Evolutionary conservation across 2,113 vertebrate species (phyloP).

Genomic region (Chroicocephalus ridibundus): DNA sequence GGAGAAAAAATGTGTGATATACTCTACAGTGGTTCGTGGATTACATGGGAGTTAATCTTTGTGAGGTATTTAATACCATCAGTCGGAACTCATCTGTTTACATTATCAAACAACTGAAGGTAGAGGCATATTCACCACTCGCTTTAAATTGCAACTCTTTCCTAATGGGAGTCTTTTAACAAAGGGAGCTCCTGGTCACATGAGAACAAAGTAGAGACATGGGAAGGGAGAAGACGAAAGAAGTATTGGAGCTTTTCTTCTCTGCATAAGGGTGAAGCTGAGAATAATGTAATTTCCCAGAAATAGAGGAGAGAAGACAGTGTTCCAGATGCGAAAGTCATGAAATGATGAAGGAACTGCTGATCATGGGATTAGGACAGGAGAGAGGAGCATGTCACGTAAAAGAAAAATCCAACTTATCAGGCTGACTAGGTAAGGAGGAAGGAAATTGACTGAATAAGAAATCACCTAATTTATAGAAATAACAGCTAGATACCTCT

Average conservation of each 20-base stretch:
- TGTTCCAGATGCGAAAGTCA: neutral
- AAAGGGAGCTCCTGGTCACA: neutral
- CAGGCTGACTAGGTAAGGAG: neutral
- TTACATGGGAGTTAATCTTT: neutral
- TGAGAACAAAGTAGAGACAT: neutral
- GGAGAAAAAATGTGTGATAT: neutral
- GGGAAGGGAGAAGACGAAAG: neutral
- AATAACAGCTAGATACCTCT: neutral
- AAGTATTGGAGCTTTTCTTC: neutral
- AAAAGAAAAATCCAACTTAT: neutral
- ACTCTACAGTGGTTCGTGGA: neutral
- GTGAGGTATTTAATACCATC: neutral
- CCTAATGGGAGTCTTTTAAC: neutral
- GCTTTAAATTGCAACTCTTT: neutral
- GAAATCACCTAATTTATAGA: slow-evolving; percentile 1
- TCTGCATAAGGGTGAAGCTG: neutral
- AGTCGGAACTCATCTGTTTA: neutral
- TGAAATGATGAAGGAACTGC: neutral
- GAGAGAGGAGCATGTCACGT: neutral
- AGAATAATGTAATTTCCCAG: neutral
- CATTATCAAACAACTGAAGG: neutral
- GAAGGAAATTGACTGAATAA: neutral
- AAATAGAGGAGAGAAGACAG: neutral
- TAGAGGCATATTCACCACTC: neutral
- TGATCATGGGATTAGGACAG: neutral